A percentile compares a stretch with the other conserved stretches of the same genome.
Evolutionary conservation across 2,888 invertebrate genomes (phyloP).

Genomic region (Brachypalpus laphriformis): DNA sequence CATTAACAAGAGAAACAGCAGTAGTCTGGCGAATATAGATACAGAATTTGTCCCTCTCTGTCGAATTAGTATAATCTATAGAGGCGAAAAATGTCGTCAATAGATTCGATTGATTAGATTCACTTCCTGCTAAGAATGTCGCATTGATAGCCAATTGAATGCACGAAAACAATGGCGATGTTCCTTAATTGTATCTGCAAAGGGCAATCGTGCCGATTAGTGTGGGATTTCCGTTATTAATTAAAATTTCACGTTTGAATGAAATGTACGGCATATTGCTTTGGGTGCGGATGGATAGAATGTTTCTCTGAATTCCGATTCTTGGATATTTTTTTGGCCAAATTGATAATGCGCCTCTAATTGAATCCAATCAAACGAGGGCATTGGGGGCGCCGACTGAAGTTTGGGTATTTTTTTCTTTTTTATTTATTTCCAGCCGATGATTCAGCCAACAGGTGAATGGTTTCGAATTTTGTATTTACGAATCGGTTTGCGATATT

Average conservation of each 20-base stretch:
- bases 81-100: conserved; percentile 4
- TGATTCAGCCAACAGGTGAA: conserved; percentile 59
- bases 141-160: conserved; percentile 7
- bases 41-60: neutral
- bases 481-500: neutral
- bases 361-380: conserved; percentile 21
- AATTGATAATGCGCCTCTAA: conserved; percentile 45
- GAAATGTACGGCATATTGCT: neutral
- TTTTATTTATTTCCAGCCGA: conserved; percentile 33
- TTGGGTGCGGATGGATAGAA: conserved; percentile 4
- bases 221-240: conserved; percentile 47
- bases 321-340: neutral
- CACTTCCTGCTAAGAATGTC: conserved; percentile 17
- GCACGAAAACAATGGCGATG: neutral
- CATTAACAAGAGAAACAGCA: conserved; percentile 19
- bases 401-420: neutral
- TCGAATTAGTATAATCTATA: neutral
- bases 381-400: neutral
- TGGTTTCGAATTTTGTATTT: conserved; percentile 41
- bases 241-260: conserved; percentile 32
- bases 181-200: conserved; percentile 1
- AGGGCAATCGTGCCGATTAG: conserved; percentile 1
- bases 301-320: neutral
- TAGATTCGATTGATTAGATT: conserved; percentile 27
- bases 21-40: neutral